Percentiles rank a stretch among this genome's conserved stretches.
phyloP scores from a whole-genome alignment of 2,888 invertebrate species.

The Sarcophaga variegata region DNA sequence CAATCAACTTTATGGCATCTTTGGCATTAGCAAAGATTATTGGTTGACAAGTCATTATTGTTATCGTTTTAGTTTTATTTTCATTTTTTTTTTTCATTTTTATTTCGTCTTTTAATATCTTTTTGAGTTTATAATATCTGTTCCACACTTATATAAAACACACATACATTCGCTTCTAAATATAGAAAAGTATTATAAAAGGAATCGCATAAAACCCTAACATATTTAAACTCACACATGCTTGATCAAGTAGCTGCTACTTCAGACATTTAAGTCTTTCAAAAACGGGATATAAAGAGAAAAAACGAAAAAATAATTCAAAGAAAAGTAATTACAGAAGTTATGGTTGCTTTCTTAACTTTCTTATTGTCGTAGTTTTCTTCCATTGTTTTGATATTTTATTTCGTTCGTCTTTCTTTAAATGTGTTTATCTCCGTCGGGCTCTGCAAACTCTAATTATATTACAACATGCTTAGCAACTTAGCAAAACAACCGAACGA shows the following conservation, averaged over 20 bases:
- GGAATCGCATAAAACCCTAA: too few species aligned
- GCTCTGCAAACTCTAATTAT: too few species aligned
- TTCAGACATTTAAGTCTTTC: background rate
- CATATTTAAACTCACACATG: too few species aligned
- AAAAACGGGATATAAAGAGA: conserved; percentile 45
- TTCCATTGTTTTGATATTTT: background rate
- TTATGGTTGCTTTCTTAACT: conserved; percentile 7
- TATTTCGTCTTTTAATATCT: background rate
- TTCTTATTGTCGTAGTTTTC: background rate
- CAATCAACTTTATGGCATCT: conserved; percentile 62
- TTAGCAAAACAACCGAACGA: too few species aligned
- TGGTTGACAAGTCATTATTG: conserved; percentile 58
- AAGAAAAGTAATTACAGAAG: conserved; percentile 47
- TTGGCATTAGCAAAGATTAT: conserved; percentile 56
- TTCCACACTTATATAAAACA: conserved; percentile 8
- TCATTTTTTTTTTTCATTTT: background rate
- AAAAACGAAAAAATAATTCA: conserved; percentile 37
- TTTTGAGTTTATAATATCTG: conserved; percentile 42
- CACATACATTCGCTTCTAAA: background rate
- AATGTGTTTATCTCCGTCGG: background rate
- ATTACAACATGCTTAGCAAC: too few species aligned
- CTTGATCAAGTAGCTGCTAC: background rate
- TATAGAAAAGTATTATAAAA: too few species aligned
- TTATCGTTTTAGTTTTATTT: conserved; percentile 48
- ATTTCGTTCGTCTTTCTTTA: background rate